phyloP scores from a whole-genome alignment of 2,888 invertebrate genomes.

The Helicoverpa assulta region DNA sequence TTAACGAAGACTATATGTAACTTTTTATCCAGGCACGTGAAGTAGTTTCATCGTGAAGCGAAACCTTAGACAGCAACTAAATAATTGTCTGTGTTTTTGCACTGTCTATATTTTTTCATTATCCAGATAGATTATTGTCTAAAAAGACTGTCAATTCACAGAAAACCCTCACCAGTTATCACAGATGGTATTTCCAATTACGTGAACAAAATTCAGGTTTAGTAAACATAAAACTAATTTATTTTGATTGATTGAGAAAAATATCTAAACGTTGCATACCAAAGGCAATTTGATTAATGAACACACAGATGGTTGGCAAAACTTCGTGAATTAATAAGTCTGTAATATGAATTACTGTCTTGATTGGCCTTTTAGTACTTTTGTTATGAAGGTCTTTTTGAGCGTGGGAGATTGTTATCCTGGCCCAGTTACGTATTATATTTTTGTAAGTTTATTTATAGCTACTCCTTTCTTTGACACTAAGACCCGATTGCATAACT shows the following conservation, averaged over 20 bases:
- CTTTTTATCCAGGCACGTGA: too few species aligned
- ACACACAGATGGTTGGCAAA: constrained; percentile 40
- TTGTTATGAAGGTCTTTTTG: neutral
- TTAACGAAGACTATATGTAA: too few species aligned
- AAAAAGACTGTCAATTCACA: neutral
- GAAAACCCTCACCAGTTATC: neutral
- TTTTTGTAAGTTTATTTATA: too few species aligned
- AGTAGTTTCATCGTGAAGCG: too few species aligned
- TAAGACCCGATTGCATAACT: too few species aligned
- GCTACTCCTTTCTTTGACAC: too few species aligned
- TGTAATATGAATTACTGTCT: constrained; percentile 20
- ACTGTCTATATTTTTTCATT: too few species aligned
- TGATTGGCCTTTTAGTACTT: neutral
- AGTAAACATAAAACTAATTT: constrained; percentile 41
- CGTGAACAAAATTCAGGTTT: constrained; percentile 12
- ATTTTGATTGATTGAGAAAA: constrained; percentile 51
- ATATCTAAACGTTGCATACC: constrained; percentile 31
- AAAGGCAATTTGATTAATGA: constrained; percentile 51
- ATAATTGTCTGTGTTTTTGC: too few species aligned
- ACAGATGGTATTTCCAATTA: constrained; percentile 18
- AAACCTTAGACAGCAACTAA: too few species aligned
- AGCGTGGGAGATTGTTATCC: too few species aligned
- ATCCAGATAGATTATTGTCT: neutral
- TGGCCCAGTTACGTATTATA: too few species aligned
- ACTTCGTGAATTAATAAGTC: constrained; percentile 38